phyloP scores from a whole-genome alignment of 2,888 invertebrate genomes.

The Alcis repandata region DNA sequence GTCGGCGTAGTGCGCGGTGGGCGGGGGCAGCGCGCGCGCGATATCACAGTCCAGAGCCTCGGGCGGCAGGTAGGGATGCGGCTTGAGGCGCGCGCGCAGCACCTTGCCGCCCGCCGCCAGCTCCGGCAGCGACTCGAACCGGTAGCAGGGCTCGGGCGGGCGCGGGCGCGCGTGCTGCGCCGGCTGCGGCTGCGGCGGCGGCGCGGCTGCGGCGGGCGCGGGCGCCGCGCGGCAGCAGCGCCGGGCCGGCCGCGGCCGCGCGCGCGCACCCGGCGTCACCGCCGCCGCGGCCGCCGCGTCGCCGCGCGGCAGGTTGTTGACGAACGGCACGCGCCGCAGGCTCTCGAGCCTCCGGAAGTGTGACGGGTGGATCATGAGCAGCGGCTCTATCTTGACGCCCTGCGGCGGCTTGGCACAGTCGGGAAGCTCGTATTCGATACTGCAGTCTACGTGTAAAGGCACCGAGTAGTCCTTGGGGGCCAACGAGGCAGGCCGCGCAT shows the following conservation, averaged over 20 bases:
- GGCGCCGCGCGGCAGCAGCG: slow-evolving; percentile 63
- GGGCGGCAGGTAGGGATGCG: slow-evolving; percentile 69
- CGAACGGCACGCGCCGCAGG: slow-evolving; percentile 93
- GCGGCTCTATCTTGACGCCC: slow-evolving; percentile 93
- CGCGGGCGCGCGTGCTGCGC: slow-evolving; percentile 54
- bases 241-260: slow-evolving; percentile 60
- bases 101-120: slow-evolving; percentile 60
- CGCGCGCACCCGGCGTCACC: slow-evolving; percentile 57
- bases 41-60: slow-evolving; percentile 79
- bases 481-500: slow-evolving; percentile 80
- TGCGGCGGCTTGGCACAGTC: slow-evolving; percentile 95
- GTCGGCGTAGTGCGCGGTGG: slow-evolving; percentile 72
- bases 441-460: slow-evolving; percentile 96
- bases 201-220: slow-evolving; percentile 52
- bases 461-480: slow-evolving; percentile 93
- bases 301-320: slow-evolving; percentile 92
- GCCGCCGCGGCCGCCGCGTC: slow-evolving; percentile 60
- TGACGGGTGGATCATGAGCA: slow-evolving; percentile 96
- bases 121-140: slow-evolving; percentile 65
- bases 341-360: slow-evolving; percentile 95
- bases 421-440: slow-evolving; percentile 96
- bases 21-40: slow-evolving; percentile 74
- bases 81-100: slow-evolving; percentile 65
- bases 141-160: slow-evolving; percentile 59
- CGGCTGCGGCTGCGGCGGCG: slow-evolving; percentile 61